phyloP scores from a whole-genome alignment of 2,888 invertebrate genomes.

The Griposia aprilina region DNA sequence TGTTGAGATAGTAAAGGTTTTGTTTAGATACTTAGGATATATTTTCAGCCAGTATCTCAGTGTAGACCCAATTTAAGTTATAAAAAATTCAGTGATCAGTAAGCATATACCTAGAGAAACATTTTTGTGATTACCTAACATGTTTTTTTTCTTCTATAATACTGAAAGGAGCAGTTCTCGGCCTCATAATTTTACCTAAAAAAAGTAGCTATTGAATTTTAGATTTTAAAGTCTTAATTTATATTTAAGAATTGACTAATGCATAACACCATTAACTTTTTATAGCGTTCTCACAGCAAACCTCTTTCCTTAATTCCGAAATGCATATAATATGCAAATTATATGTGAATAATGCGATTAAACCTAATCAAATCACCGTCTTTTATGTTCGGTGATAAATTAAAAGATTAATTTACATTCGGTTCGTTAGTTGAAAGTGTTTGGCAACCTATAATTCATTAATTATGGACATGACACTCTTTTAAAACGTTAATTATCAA shows the following conservation, averaged over 20 bases:
- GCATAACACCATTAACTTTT: conserved; percentile 7
- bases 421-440: conserved; percentile 57
- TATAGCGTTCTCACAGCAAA: conserved; percentile 35
- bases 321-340: conserved; percentile 55
- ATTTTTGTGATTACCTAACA: not conserved
- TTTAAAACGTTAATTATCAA: conserved; percentile 61
- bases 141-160: too few relatives aligned
- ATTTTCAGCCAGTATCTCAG: not conserved
- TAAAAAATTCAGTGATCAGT: too few relatives aligned
- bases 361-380: conserved; percentile 53
- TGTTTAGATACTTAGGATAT: too few relatives aligned
- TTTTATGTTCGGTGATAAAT: conserved; percentile 54
- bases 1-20: not conserved
- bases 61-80: not conserved
- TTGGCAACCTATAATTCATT: conserved; percentile 32
- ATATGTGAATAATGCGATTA: conserved; percentile 45
- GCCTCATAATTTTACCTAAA: too few relatives aligned
- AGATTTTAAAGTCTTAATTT: not conserved
- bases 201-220: not conserved
- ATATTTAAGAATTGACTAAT: not conserved
- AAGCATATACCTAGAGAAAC: too few relatives aligned
- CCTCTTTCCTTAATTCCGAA: conserved; percentile 24
- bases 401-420: conserved; percentile 44
- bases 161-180: not conserved
- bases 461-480: conserved; percentile 47